Base-by-base conservation (phyloP, 2,888 invertebrate genomes). In the Conops quadrifasciatus region DNA sequence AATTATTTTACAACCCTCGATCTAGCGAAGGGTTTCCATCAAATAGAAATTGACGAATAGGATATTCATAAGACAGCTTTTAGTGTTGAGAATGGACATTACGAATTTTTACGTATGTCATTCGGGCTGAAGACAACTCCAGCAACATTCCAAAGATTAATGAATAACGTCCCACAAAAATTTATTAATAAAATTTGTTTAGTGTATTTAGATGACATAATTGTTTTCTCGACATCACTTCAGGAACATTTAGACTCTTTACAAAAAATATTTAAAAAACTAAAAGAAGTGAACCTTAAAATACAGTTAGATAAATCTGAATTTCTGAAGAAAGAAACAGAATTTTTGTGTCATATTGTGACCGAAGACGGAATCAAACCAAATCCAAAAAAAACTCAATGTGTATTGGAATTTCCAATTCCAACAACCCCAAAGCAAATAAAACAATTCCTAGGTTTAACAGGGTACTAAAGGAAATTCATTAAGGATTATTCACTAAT, bases 11-110 rank as follows among this genome's bases (percentile, higher is more conserved):
- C 63, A 45, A 63, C 47, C 5, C 60, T 62, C 11, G 60, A 62
- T n/a, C 21, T 62, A 36, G 60, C 60, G 5, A 62, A 28, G 16
- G 63, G 47, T 4, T 63, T 63, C 16, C 47, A 63, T 21, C 63
- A 63, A 47, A 64, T 49, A 21, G 63, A 64, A 28, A 64, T 64
- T 19, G n/a, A 64, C n/a, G 21, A n/a, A 36, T 26, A 47, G 13
- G 47, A 47, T 49, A 47, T 45, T 16, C n/a, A n/a, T n/a, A n/a
- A n/a, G n/a, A n/a, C n/a, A n/a, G n/a, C n/a, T n/a, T n/a, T n/a
- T n/a, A n/a, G n/a, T n/a, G 45, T 43, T 11, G 45, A 43, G 45
- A 43, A 43, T 43, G 45, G 45, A 11, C 45, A 43, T 13, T 43
- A 43, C 45, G 45, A 43, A 43, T 43, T 43, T 13, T 43, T 43